These are phyloP conservation scores for Bos indicus DNA, from an alignment of 2,113 vertebrate genomes.

Conservation along the genomic window DNA sequence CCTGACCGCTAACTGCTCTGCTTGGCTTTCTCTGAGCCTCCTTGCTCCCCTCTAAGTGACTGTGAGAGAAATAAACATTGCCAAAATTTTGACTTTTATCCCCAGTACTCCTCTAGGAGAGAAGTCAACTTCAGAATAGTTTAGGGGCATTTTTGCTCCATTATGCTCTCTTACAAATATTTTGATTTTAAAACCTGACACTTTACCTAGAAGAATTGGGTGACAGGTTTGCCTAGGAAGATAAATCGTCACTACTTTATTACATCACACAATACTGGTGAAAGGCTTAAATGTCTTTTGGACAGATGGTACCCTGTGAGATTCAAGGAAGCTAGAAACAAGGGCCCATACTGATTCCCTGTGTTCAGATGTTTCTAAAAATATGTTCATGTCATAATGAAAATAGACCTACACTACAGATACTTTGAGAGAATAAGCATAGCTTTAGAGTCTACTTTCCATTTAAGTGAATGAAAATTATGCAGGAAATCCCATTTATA, in stretches of 20 bases:
- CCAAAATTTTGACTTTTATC: not conserved
- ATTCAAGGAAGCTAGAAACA: conserved; percentile 10
- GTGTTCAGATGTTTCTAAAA: conserved; percentile 40
- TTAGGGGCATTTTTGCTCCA: not conserved
- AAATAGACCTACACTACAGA: not conserved
- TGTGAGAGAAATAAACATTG: not conserved
- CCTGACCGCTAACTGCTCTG: not conserved
- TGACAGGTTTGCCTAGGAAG: not conserved
- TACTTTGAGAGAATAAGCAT: not conserved
- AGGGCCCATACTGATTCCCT: not conserved
- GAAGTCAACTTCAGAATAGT: not conserved
- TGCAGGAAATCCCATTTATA: not conserved
- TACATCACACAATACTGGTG: not conserved
- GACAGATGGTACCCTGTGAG: conserved; percentile 56
- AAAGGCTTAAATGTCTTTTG: conserved; percentile 26
- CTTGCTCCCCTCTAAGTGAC: not conserved
- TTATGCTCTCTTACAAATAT: not conserved
- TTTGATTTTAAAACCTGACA: conserved; percentile 21
- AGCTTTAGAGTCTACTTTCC: not conserved
- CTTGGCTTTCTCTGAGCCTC: not conserved
- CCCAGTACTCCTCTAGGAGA: not conserved
- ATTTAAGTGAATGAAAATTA: not conserved
- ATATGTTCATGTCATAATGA: not conserved
- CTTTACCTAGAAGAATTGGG: not conserved
- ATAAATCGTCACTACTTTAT: conserved; percentile 10